A percentile compares a stretch with the other conserved stretches of the same genome.
phyloP scores from a whole-genome alignment of 1,140 invertebrate genomes.

The Anastrepha ludens region DNA sequence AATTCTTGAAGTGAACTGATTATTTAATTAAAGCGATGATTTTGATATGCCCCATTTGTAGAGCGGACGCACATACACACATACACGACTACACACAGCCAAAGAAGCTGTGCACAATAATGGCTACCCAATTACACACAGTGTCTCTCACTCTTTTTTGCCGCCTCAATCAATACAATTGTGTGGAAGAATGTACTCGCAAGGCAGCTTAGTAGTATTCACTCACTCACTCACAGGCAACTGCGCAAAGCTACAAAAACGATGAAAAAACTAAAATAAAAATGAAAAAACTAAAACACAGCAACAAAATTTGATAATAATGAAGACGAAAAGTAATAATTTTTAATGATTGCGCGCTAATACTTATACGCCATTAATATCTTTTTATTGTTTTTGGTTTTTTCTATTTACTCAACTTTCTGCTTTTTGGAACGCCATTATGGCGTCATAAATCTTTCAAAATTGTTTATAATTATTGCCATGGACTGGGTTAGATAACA shows the following conservation, averaged over 20 bases:
- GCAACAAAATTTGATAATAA: constrained; percentile 24
- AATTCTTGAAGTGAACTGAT: constrained; percentile 41
- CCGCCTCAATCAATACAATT: constrained; percentile 15
- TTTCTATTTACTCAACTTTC: not conserved
- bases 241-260: not conserved
- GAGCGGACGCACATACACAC: not conserved
- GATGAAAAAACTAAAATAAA: not conserved
- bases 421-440: constrained; percentile 35
- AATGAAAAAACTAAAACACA: not conserved
- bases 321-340: constrained; percentile 26
- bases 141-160: constrained; percentile 8
- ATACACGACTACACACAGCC: not conserved
- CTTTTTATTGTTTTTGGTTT: not conserved
- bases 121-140: constrained; percentile 32
- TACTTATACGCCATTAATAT: constrained; percentile 6
- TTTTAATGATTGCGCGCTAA: constrained; percentile 35
- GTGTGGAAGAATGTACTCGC: not conserved
- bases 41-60: constrained; percentile 33
- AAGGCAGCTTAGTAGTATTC: not conserved
- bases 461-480: constrained; percentile 52
- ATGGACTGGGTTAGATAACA: constrained; percentile 25
- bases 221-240: not conserved
- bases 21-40: constrained; percentile 43
- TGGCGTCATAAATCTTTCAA: constrained; percentile 48
- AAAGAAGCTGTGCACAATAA: not conserved